phyloP scores from a whole-genome alignment of 2,113 vertebrate genomes.

The Pelmatolapia mariae region DNA sequence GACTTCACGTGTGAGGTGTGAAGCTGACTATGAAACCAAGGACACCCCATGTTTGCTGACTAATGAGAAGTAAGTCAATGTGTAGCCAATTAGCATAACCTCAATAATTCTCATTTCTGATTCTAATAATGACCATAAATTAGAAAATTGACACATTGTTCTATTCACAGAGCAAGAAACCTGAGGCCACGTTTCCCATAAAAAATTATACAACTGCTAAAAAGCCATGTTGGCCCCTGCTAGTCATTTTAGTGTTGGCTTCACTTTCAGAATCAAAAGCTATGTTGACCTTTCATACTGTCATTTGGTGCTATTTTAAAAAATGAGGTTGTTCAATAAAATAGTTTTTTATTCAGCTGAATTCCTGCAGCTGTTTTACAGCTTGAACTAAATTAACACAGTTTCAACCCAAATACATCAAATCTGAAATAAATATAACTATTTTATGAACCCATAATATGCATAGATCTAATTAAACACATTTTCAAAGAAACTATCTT shows the following conservation, averaged over 20 bases:
- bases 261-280: background rate
- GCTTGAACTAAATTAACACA: background rate
- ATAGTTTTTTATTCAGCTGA: background rate
- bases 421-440: background rate
- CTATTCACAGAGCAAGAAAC: background rate
- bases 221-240: background rate
- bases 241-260: background rate
- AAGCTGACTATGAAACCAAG: background rate
- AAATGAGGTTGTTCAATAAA: background rate
- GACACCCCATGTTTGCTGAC: background rate
- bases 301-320: background rate
- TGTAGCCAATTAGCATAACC: background rate
- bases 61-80: background rate
- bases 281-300: background rate
- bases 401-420: background rate
- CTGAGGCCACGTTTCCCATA: background rate
- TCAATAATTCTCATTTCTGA: background rate
- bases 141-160: background rate
- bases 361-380: background rate
- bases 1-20: background rate
- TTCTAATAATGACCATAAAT: background rate
- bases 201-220: rapidly evolving
- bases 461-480: background rate
- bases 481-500: background rate
- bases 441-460: rapidly evolving